phyloP scores from a whole-genome alignment of 2,888 invertebrate genomes.

The Didymodactylos carnosus region DNA sequence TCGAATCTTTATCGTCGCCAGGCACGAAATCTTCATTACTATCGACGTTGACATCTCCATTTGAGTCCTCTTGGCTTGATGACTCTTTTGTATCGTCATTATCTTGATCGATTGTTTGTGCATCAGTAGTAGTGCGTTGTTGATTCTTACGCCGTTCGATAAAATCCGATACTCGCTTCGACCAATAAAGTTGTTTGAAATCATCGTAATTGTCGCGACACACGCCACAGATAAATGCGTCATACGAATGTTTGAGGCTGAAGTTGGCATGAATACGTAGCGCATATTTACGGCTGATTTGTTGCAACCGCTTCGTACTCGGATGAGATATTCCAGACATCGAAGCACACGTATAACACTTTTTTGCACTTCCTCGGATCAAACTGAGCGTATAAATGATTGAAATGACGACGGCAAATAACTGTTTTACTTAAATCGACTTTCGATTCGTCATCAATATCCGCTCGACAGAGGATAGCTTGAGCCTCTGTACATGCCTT shows the following conservation, averaged over 20 bases:
- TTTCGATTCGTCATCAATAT: background rate
- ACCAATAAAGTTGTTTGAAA: background rate
- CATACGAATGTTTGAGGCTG: background rate
- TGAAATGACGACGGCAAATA: background rate
- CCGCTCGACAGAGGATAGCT: background rate
- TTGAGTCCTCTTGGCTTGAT: background rate
- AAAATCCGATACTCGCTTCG: background rate
- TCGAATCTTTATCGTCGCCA: background rate
- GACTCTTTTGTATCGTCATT: background rate
- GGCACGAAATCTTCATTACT: background rate
- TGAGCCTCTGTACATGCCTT: background rate
- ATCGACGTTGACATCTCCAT: background rate
- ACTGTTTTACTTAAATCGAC: background rate
- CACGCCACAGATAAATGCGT: background rate
- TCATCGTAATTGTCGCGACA: background rate
- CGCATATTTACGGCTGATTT: background rate
- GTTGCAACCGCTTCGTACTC: background rate
- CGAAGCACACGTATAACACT: background rate
- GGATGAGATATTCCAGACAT: background rate
- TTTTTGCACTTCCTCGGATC: background rate
- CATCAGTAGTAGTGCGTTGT: background rate
- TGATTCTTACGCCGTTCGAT: background rate
- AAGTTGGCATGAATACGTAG: background rate
- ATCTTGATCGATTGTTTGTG: background rate
- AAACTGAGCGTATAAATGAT: background rate